phyloP scores from a whole-genome alignment of 2,113 vertebrate species.

The Hydropotes inermis region DNA sequence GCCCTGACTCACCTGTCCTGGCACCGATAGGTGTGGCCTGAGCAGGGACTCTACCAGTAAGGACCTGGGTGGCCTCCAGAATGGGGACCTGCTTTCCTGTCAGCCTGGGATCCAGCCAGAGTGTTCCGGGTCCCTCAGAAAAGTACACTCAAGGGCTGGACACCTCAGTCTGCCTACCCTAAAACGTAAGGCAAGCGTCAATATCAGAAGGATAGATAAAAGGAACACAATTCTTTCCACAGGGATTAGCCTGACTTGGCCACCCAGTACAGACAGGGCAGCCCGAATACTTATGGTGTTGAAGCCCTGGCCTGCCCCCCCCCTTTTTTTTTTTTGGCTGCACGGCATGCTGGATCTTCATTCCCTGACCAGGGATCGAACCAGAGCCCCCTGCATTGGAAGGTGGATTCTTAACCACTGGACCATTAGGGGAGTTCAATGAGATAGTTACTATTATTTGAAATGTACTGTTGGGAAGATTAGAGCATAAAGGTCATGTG shows the following conservation, averaged over 20 bases:
- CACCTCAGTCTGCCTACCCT: neutral
- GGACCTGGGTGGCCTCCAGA: neutral
- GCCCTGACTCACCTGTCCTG: neutral
- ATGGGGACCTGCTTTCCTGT: neutral
- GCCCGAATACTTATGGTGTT: neutral
- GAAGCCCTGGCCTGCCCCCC: neutral
- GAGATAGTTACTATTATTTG: neutral
- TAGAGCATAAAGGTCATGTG: neutral
- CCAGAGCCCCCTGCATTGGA: neutral
- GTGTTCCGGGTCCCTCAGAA: neutral
- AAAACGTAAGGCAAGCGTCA: neutral
- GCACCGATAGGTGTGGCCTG: neutral
- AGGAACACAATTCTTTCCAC: neutral
- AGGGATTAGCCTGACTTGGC: neutral
- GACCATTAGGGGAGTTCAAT: neutral
- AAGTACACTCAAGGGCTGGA: neutral
- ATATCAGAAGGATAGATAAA: neutral
- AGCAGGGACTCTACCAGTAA: neutral
- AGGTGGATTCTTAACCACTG: neutral
- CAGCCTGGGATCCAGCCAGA: neutral
- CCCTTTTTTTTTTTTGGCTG: neutral
- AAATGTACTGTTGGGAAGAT: neutral
- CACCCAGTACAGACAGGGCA: neutral
- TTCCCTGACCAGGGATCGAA: neutral
- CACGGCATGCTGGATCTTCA: neutral